A percentile compares a stretch with the other conserved stretches of the same genome.
Evolutionary conservation across 2,113 vertebrate genomes (phyloP).

Genomic region (Brachypodius melanocephalos): DNA sequence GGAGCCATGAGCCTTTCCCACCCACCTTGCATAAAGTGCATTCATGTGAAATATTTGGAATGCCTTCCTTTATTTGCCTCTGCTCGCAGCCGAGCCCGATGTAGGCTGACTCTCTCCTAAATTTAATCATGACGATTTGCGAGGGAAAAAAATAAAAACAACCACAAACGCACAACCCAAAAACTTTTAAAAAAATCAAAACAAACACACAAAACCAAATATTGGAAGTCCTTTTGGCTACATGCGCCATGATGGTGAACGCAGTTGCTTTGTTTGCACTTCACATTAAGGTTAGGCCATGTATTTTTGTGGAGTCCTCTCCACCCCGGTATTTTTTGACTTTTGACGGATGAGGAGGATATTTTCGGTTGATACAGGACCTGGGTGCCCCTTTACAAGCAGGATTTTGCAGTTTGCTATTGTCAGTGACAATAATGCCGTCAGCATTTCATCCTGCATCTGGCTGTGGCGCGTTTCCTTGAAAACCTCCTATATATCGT

Average conservation of each 20-base stretch:
- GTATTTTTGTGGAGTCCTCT: not conserved
- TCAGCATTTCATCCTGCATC: not conserved
- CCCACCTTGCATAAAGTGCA: slow-evolving; percentile 51
- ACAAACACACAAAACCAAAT: not conserved
- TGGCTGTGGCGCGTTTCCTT: not conserved
- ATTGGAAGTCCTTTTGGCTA: not conserved
- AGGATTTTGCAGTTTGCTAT: not conserved
- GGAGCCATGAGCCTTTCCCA: slow-evolving; percentile 15
- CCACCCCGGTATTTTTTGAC: not conserved
- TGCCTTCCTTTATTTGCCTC: slow-evolving; percentile 36
- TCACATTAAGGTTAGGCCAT: not conserved
- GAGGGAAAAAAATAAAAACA: not conserved
- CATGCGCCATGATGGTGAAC: slow-evolving; percentile 22
- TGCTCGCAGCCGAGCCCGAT: not conserved
- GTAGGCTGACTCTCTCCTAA: not conserved
- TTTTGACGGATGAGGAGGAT: not conserved
- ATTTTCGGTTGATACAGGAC: not conserved
- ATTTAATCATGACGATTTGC: not conserved
- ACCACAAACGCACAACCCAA: not conserved
- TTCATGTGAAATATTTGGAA: slow-evolving; percentile 63
- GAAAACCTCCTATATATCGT: not conserved
- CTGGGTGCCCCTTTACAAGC: not conserved
- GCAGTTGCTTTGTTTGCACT: slow-evolving; percentile 37
- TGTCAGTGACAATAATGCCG: not conserved
- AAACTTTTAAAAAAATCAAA: not conserved